These are phyloP conservation scores for Epinephelus coioides DNA, from an alignment of 2,797 vertebrate genomes.

Conservation along the genomic window DNA sequence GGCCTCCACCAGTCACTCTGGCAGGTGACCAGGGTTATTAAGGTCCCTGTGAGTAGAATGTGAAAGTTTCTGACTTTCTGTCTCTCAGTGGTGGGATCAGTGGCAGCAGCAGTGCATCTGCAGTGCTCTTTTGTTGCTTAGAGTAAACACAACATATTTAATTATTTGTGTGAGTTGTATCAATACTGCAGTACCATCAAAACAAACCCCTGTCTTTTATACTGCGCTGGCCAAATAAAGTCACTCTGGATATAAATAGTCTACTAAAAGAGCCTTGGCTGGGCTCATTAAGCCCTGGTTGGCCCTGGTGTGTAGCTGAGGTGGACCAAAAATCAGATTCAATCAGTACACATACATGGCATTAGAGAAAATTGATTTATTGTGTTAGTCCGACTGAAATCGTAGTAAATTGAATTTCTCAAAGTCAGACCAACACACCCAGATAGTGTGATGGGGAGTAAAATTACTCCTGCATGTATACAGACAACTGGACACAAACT, in stretches of 20 bases:
- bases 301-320: background rate
- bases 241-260: background rate
- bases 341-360: too few species aligned
- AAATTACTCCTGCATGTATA: too few species aligned
- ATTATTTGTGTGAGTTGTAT: background rate
- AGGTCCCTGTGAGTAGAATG: background rate
- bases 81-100: background rate
- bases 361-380: too few species aligned
- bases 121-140: background rate
- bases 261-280: background rate
- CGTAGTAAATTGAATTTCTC: too few species aligned
- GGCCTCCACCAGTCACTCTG: slow-evolving; percentile 11
- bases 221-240: background rate
- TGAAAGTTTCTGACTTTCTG: slow-evolving; percentile 1
- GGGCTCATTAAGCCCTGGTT: background rate
- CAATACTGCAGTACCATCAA: background rate
- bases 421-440: too few species aligned
- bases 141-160: background rate
- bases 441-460: too few species aligned
- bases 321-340: background rate
- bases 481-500: too few species aligned
- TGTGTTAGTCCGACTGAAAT: too few species aligned
- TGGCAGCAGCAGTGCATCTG: background rate
- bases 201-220: background rate
- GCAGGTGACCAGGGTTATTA: slow-evolving; percentile 14